These are phyloP conservation scores for Ficedula albicollis DNA, from an alignment of 2,797 vertebrate species.

Conservation along the genomic window DNA sequence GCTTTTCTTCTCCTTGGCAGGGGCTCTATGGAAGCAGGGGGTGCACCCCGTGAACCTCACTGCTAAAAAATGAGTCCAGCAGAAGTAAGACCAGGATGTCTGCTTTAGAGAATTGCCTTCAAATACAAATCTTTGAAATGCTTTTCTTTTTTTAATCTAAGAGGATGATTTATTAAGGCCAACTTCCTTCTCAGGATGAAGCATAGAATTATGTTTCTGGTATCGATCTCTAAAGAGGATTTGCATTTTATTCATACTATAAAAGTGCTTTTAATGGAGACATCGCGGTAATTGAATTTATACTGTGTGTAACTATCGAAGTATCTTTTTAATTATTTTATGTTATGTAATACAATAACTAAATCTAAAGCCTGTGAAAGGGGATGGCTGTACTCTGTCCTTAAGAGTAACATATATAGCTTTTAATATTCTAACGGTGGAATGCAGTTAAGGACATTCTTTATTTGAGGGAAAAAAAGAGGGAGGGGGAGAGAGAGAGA, in stretches of 20 bases:
- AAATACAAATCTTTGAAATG: constrained; percentile 46
- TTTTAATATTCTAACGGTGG: constrained; percentile 78
- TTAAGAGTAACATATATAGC: constrained; percentile 71
- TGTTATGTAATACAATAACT: constrained; percentile 77
- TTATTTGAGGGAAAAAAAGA: constrained; percentile 44
- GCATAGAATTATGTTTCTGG: constrained; percentile 78
- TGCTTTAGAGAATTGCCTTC: constrained; percentile 54
- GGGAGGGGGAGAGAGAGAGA: not conserved
- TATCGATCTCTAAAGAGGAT: constrained; percentile 82
- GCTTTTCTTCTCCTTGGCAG: not conserved
- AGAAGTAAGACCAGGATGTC: constrained; percentile 31
- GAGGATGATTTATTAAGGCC: constrained; percentile 76
- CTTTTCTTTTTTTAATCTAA: constrained; percentile 32
- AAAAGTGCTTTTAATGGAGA: constrained; percentile 84
- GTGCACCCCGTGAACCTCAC: not conserved
- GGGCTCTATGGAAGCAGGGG: not conserved
- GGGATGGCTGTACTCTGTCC: constrained; percentile 70
- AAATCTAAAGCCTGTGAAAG: constrained; percentile 75
- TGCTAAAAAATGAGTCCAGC: not conserved
- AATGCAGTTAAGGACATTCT: constrained; percentile 77
- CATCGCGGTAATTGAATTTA: constrained; percentile 82
- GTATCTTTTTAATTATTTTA: constrained; percentile 82
- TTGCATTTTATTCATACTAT: constrained; percentile 84
- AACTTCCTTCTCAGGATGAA: constrained; percentile 77
- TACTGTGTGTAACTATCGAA: constrained; percentile 79